Evolutionary conservation across 2,888 invertebrate species (phyloP), one percentile per base, ranked within the genome.

Genomic region (Lochmaea capreae): DNA sequence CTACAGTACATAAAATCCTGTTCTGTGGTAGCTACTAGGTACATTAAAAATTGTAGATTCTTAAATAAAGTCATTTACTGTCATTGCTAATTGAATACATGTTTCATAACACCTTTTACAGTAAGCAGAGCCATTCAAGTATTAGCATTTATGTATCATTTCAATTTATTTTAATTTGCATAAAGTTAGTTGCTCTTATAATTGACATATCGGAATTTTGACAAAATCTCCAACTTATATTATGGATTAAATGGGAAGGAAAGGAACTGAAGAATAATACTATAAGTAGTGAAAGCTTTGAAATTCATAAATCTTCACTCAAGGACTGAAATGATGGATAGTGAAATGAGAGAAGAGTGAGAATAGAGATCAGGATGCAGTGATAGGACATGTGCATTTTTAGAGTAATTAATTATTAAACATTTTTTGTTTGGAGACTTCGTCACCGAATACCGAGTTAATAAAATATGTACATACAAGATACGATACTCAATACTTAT

Each of bases 401-500:
- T 33, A 33, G 8, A 33, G 8, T 6, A 33, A 33, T 33, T 33
- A 33, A 33, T 26, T 26, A 26, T 26, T 26, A 26, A 26, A 26
- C 3, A 3, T 5, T 26, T 33, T 33, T 33, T 33, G 18, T 62
- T 62, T 69, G 61, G 69, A 61, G 52, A 69, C 33, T 62, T 49
- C 62, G 54, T 52, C 62, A 52, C 49, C 18, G 14, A 52, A 69
- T 62, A 62, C 26, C 46, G 58, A 22, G 22, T 57, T 39, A 69
- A 22, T 49, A 52, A 39, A 43, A 69, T 46, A 61, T 62, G 16
- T 16, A 14, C 33, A 63, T 54, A 70, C 61, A 33, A 67, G 46
- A 74, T 71, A 74, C 65, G 57, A 67, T 74, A 74, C 74, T 70
- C 57, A 67, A 72, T 62, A 58, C 61, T 69, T 61, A 61, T 61